Percentiles rank a stretch among this genome's conserved stretches.
These are phyloP conservation scores for Torymus tubicola DNA, from an alignment of 2,888 invertebrate species.

Conservation along the genomic window DNA sequence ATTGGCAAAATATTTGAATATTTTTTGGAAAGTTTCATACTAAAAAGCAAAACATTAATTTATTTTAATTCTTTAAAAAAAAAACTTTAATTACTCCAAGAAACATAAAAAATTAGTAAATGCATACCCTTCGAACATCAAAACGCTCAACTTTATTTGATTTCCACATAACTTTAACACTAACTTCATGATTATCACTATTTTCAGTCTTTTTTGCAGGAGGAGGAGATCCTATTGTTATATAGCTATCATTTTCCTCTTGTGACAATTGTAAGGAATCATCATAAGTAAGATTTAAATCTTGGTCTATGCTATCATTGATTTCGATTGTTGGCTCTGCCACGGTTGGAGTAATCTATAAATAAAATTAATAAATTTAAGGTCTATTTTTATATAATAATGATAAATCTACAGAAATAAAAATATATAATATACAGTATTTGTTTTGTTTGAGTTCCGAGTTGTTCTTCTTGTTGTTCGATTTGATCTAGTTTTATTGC, in stretches of 20 bases:
- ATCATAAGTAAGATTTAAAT: conserved; percentile 30
- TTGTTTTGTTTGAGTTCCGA: conserved; percentile 18
- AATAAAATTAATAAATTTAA: not conserved
- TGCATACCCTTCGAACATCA: conserved; percentile 57
- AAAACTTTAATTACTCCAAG: not conserved
- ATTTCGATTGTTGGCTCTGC: not conserved
- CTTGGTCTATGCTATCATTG: conserved; percentile 48
- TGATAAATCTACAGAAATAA: too few species aligned
- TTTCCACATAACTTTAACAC: conserved; percentile 69
- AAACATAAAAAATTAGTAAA: not conserved
- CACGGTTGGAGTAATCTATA: conserved; percentile 4
- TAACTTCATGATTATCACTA: conserved; percentile 65
- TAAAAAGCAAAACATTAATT: conserved; percentile 57
- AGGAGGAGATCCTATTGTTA: conserved; percentile 54
- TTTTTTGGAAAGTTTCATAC: conserved; percentile 66
- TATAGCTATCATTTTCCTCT: conserved; percentile 44
- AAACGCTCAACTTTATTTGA: conserved; percentile 66
- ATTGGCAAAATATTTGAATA: conserved; percentile 69
- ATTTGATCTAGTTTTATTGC: not conserved
- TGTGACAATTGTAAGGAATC: conserved; percentile 48
- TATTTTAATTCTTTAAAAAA: conserved; percentile 17
- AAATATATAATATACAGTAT: not conserved
- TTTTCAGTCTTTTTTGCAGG: conserved; percentile 43
- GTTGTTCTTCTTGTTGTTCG: conserved; percentile 19
- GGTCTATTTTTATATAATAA: not conserved